phyloP scores from a whole-genome alignment of 2,797 vertebrate genomes.

The Micromesistius poutassou region DNA sequence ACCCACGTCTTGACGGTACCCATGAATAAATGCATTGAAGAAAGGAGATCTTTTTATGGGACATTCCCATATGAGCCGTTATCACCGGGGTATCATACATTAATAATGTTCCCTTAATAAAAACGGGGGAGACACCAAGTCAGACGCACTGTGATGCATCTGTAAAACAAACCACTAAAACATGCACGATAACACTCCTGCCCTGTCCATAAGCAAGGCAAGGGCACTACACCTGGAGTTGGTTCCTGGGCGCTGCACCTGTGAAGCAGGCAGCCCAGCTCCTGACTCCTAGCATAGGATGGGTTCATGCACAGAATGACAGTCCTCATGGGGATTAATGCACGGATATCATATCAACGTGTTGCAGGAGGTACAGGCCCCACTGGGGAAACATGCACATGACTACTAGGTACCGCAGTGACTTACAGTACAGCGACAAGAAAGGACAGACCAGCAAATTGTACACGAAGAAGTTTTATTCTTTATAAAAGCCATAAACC shows the following conservation, averaged over 20 bases:
- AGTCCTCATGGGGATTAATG: too few species aligned
- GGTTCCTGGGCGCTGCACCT: too few species aligned
- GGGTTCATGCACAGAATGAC: too few species aligned
- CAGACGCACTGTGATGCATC: neutral
- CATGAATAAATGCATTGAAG: slow-evolving; percentile 35
- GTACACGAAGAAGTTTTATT: slow-evolving; percentile 74
- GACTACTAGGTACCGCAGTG: too few species aligned
- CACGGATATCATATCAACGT: neutral
- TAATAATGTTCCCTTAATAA: neutral
- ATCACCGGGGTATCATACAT: slow-evolving; percentile 37
- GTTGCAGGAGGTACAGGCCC: neutral
- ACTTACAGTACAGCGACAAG: too few species aligned
- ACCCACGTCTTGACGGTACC: slow-evolving; percentile 18
- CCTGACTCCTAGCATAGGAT: too few species aligned
- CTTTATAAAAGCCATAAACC: slow-evolving; percentile 70
- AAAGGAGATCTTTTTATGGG: slow-evolving; percentile 1
- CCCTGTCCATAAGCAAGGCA: too few species aligned
- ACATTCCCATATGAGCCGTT: neutral
- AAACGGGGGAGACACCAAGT: neutral
- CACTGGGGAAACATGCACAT: neutral
- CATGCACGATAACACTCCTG: too few species aligned
- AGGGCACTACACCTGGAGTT: too few species aligned
- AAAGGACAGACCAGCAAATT: neutral
- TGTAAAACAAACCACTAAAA: neutral
- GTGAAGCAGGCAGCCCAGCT: too few species aligned